Evolutionary conservation across 2,113 vertebrate genomes (phyloP).

Genomic region (Cyrtonyx montezumae): DNA sequence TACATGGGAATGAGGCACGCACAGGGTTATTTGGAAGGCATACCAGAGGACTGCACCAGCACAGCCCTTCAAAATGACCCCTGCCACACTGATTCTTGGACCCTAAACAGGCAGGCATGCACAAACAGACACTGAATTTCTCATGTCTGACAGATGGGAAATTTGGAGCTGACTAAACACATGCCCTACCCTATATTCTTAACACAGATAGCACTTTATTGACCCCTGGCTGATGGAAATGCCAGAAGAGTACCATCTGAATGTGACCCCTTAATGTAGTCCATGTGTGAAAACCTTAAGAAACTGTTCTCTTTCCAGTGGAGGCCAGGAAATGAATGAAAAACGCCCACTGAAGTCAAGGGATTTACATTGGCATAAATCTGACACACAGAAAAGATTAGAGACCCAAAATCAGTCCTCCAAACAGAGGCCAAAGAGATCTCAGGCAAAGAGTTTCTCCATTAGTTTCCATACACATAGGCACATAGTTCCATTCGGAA

Average conservation of each 20-base stretch:
- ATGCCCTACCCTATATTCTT: slow-evolving; percentile 34
- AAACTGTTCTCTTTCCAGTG: slow-evolving; percentile 35
- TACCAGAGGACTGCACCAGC: slow-evolving; percentile 6
- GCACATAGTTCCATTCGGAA: neutral
- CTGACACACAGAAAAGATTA: slow-evolving; percentile 36
- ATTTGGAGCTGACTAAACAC: slow-evolving; percentile 54
- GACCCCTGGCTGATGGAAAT: slow-evolving; percentile 64
- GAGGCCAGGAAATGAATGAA: slow-evolving; percentile 58
- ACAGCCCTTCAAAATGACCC: slow-evolving; percentile 27
- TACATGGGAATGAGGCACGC: neutral
- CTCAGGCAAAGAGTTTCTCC: neutral
- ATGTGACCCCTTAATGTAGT: slow-evolving; percentile 67
- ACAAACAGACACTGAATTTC: slow-evolving; percentile 43
- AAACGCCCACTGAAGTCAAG: slow-evolving; percentile 52
- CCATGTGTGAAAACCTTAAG: slow-evolving; percentile 68
- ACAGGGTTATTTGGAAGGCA: slow-evolving; percentile 16
- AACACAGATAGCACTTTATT: slow-evolving; percentile 59
- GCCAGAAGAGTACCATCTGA: slow-evolving; percentile 64
- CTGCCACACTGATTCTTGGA: slow-evolving; percentile 28
- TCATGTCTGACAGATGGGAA: slow-evolving; percentile 65
- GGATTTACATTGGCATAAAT: slow-evolving; percentile 61
- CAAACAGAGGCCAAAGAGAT: neutral
- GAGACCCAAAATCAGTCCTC: neutral
- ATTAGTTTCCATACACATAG: neutral
- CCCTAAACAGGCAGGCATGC: slow-evolving; percentile 42